These are phyloP conservation scores for Platalea minor DNA, from an alignment of 2,797 vertebrate genomes.

Conservation along the genomic window DNA sequence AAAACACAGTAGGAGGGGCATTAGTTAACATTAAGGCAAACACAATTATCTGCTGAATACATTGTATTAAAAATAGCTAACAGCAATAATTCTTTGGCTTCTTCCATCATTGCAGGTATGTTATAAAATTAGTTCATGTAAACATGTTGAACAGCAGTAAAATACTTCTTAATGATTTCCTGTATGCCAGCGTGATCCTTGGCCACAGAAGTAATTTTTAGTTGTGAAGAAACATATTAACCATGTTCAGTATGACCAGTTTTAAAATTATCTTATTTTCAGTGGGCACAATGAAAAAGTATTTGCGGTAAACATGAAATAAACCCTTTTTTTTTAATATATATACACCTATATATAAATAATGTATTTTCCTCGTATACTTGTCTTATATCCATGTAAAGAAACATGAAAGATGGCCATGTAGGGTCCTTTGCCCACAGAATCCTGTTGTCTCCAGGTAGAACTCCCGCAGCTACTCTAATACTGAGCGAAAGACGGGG, in stretches of 20 bases:
- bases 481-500: background rate
- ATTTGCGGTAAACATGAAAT: background rate
- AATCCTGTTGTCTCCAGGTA: background rate
- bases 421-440: background rate
- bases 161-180: slow-evolving; percentile 1
- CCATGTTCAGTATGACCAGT: background rate
- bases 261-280: background rate
- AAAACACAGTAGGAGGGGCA: slow-evolving; percentile 54
- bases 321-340: background rate
- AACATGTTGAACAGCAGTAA: background rate
- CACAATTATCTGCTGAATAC: slow-evolving; percentile 52
- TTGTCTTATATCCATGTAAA: background rate
- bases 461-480: background rate
- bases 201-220: background rate
- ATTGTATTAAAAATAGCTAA: slow-evolving; percentile 49
- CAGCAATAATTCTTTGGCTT: slow-evolving; percentile 18
- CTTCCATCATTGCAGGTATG: slow-evolving; percentile 7
- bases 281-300: background rate
- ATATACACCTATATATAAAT: background rate
- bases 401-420: background rate
- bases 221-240: background rate
- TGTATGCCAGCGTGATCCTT: background rate
- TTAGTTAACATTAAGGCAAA: slow-evolving; percentile 66
- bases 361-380: background rate
- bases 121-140: slow-evolving; percentile 6